Evolutionary conservation across 1,140 invertebrate species (phyloP).

Genomic region (Bombus haemorrhoidalis): DNA sequence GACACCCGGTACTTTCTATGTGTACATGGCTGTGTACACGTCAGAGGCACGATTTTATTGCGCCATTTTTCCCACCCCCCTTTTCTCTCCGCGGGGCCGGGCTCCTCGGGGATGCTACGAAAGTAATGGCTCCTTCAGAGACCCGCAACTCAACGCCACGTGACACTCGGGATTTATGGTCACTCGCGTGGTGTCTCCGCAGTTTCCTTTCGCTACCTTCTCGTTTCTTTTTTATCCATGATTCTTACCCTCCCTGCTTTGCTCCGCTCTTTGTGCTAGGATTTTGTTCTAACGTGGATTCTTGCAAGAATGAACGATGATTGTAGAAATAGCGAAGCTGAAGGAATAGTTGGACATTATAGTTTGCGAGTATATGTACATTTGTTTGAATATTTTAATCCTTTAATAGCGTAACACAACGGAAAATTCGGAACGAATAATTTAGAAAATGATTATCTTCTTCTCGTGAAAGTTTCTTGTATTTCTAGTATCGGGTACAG

Average conservation of each 20-base stretch:
- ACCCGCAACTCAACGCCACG: conserved; percentile 64
- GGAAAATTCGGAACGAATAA: neutral
- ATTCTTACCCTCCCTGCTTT: neutral
- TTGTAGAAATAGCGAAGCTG: neutral
- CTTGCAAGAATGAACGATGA: neutral
- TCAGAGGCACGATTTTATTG: conserved; percentile 61
- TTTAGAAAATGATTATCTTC: neutral
- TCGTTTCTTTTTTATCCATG: neutral
- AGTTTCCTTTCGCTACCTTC: neutral
- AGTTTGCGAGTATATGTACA: no score
- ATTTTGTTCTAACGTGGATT: neutral
- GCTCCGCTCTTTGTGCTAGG: neutral
- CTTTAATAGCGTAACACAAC: neutral
- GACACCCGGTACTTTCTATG: conserved; percentile 24
- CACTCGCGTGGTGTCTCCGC: conserved; percentile 38
- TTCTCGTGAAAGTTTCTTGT: neutral
- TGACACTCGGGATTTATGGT: conserved; percentile 65
- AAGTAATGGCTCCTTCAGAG: conserved; percentile 69
- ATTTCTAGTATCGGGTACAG: neutral
- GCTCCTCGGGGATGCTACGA: conserved; percentile 61
- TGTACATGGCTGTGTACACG: conserved; percentile 33
- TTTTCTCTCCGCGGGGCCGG: neutral
- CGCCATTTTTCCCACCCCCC: conserved; percentile 58
- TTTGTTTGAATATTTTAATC: no score
- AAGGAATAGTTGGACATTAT: neutral